Evolutionary conservation across 2,797 vertebrate species (phyloP).

Genomic region (Pterois miles): DNA sequence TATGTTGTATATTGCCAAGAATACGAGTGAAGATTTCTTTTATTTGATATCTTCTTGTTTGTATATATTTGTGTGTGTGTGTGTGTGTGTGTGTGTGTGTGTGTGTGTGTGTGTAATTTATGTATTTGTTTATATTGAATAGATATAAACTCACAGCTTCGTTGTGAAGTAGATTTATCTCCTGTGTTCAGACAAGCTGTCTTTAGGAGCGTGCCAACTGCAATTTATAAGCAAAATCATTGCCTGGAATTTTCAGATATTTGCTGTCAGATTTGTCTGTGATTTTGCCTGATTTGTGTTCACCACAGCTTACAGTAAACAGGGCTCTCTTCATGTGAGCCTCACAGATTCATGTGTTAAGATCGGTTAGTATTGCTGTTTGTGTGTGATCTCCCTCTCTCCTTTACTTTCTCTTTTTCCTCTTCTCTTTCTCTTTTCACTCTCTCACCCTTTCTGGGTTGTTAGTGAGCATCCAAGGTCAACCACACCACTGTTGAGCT

Average conservation of each 20-base stretch:
- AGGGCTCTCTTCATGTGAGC: background rate
- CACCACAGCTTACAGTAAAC: background rate
- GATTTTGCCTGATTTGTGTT: background rate
- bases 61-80: too few species aligned
- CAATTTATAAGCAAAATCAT: background rate
- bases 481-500: slow-evolving; percentile 59
- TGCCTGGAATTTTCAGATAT: background rate
- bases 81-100: too few species aligned
- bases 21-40: background rate
- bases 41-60: background rate
- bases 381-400: background rate
- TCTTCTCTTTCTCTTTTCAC: slow-evolving; percentile 9
- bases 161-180: background rate
- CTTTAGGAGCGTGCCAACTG: background rate
- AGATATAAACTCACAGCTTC: background rate
- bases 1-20: background rate
- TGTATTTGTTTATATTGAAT: background rate
- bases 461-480: slow-evolving; percentile 71
- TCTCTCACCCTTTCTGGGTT: slow-evolving; percentile 42
- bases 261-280: background rate
- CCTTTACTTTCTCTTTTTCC: background rate
- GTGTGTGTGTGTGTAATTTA: too few species aligned
- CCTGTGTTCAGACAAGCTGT: background rate
- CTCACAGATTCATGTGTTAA: slow-evolving; percentile 1
- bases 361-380: slow-evolving; percentile 43